Percentiles rank a stretch among this genome's conserved stretches.
phyloP scores from a whole-genome alignment of 2,113 vertebrate genomes.

The Plectropomus leopardus region DNA sequence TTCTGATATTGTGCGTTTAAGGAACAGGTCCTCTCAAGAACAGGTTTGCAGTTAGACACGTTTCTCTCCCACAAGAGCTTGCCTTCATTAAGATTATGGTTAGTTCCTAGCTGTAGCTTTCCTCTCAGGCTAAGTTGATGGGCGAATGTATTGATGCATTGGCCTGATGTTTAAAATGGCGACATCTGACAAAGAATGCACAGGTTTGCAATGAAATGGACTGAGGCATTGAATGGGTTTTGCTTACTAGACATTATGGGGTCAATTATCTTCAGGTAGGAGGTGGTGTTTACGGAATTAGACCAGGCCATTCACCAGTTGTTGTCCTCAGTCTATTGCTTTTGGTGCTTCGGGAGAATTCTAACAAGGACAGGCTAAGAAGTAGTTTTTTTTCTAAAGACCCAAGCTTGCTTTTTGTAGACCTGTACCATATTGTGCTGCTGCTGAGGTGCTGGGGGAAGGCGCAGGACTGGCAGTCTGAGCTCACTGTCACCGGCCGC shows the following conservation, averaged over 20 bases:
- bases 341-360: constrained; percentile 77
- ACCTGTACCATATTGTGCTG: constrained; percentile 94
- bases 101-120: constrained; percentile 38
- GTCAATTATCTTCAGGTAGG: constrained; percentile 45
- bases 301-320: constrained; percentile 65
- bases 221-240: constrained; percentile 50
- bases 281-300: constrained; percentile 64
- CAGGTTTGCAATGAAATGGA: constrained; percentile 65
- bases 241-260: constrained; percentile 61
- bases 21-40: constrained; percentile 32
- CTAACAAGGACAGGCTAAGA: constrained; percentile 84
- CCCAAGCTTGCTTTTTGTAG: constrained; percentile 90
- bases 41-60: constrained; percentile 44
- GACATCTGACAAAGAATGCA: constrained; percentile 50
- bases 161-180: constrained; percentile 58
- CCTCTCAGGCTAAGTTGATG: constrained; percentile 50
- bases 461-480: constrained; percentile 93
- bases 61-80: constrained; percentile 44
- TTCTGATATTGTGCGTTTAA: constrained; percentile 52
- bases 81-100: constrained; percentile 28
- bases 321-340: constrained; percentile 76
- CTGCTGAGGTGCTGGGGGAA: constrained; percentile 89
- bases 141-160: constrained; percentile 56
- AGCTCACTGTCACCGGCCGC: constrained; percentile 92
- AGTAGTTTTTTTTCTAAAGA: constrained; percentile 57